phyloP scores from a whole-genome alignment of 1,140 invertebrate genomes.

The Kradibia gibbosae region DNA sequence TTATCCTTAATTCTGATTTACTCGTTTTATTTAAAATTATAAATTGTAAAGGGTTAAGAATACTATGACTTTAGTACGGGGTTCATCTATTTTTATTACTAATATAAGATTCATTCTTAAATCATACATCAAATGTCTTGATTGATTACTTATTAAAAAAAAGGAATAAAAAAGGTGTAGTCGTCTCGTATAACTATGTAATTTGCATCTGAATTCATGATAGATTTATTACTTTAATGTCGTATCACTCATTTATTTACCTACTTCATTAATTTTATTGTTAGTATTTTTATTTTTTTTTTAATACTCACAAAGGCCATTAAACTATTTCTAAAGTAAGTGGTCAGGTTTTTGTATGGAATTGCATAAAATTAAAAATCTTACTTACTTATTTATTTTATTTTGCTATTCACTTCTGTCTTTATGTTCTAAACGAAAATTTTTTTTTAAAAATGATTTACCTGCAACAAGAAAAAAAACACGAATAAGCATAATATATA shows the following conservation, averaged over 20 bases:
- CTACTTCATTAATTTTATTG: no score
- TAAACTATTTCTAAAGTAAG: constrained; percentile 7
- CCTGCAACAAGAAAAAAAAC: constrained; percentile 38
- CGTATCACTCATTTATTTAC: no score
- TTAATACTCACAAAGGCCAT: background rate
- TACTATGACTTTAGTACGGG: constrained; percentile 9
- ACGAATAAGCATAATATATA: no score
- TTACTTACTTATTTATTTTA: constrained; percentile 6
- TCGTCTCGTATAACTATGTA: constrained; percentile 4
- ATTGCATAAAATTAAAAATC: constrained; percentile 22
- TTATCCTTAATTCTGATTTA: background rate
- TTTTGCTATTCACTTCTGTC: background rate
- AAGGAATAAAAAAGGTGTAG: constrained; percentile 3
- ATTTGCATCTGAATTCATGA: constrained; percentile 34
- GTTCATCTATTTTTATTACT: background rate
- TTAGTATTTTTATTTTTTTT: no score
- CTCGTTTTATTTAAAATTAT: constrained; percentile 20
- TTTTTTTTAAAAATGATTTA: background rate
- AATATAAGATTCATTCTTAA: constrained; percentile 1
- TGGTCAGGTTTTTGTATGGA: background rate
- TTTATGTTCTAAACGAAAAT: background rate
- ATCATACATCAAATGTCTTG: background rate
- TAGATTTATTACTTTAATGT: constrained; percentile 36
- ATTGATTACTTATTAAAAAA: constrained; percentile 19
- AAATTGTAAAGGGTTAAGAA: constrained; percentile 14